Base-by-base conservation (phyloP, 2,113 vertebrate genomes). In the Sebastes fasciatus region DNA sequence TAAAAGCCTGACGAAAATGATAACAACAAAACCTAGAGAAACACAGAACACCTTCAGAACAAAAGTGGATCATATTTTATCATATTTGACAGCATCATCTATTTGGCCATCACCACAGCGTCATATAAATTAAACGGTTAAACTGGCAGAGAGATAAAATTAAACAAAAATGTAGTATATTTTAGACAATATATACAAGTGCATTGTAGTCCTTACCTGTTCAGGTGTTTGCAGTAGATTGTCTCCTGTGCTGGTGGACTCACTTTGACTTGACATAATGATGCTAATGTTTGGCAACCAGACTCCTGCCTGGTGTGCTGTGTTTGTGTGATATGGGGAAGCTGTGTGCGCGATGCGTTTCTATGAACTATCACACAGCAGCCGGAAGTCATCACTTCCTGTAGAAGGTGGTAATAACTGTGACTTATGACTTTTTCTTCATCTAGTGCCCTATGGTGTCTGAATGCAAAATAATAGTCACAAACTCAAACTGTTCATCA, bases 301-400 rank as follows among this genome's bases (percentile, higher is more conserved):
- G 68, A 14, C 75, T 77, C 60, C 83, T 73, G 55, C 40, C 74
- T 82, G 71, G 43, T 57, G 70, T 60, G 51, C 62, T 71, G 34
- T 40, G 19, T 64, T 43, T 72, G 58, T 42, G 70, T 6, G 58
- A 14, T 54, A 92, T 67, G 61, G 52, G 86, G 88, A 91, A 87
- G 82, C 86, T 78, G 75, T 19, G 74, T 62, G 77, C 16, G 34
- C 5, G 6, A 54, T 52, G 77, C 68, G 65, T 82, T 58, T 86
- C 11, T 42, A 81, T 82, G 79, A 85, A 52, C 21, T 87, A n/a
- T n/a, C n/a, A n/a, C n/a, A n/a, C n/a, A n/a, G 91, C 79, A 93
- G 79, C 85, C 79, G 94, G 95, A 96, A 95, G 93, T 91, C 88
- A 91, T 87, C 74, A 90, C 88, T 96, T 96, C 96, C 96, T 95